Evolutionary conservation across 2,888 invertebrate species (phyloP), one percentile per base, ranked within the genome.

Genomic region (Nasonovia ribisnigri): DNA sequence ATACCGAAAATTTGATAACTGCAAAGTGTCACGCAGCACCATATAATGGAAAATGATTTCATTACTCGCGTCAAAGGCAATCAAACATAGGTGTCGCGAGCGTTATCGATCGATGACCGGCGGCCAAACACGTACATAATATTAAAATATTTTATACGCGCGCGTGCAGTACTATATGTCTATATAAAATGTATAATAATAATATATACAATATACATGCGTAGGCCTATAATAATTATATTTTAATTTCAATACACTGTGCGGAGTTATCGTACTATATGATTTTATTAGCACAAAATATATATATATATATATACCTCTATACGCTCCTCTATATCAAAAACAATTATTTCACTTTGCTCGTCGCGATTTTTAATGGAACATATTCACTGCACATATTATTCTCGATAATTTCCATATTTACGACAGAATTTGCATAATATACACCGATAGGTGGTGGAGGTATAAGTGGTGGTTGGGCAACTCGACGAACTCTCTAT

Each of bases 321-420:
- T 36, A 16, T 67, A 67, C 16, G 43, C 89, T 48, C 88, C 42
- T 57, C 43, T 43, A 51, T 84, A 91, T 86, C 87, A 48, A 77
- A 88, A 92, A 77, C 92, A 92, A 92, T 92, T 92, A 92, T 92
- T 92, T 92, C 92, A 88, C 92, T 77, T 92, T 86, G 60, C 92
- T 86, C 84, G n/a, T 60, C 92, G 86, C 92, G 77, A 77, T 88
- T 92, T 88, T 92, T 92, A 92, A 92, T 88, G 88, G 88, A 88
- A 92, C 43, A 48, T 57, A 88, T 92, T 88, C 88, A 20, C 36
- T 29, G 57, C 57, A 42, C 67, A 84, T 90, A 60, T 86, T 88
- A 88, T 88, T 92, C 42, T 51, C 92, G 10, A 67, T 60, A 42
- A 88, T 92, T 92, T 92, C 92, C 92, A 77, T 92, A 92, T 87